phyloP scores from a whole-genome alignment of 2,113 vertebrate genomes.

The Numida meleagris region DNA sequence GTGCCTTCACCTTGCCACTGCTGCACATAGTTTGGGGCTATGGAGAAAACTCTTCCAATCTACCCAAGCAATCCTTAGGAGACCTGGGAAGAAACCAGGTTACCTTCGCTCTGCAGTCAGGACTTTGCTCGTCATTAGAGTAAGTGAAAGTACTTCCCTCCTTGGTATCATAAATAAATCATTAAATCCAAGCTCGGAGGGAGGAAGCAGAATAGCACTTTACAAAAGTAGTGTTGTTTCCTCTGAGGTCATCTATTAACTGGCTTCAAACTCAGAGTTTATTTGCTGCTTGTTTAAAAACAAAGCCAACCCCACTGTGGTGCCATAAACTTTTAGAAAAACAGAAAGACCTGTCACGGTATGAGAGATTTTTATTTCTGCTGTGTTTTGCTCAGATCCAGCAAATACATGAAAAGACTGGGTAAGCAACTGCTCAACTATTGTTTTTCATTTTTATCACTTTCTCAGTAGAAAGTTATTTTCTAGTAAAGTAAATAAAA shows the following conservation, averaged over 20 bases:
- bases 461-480: background rate
- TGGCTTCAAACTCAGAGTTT: conserved; percentile 15
- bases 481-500: background rate
- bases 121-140: background rate
- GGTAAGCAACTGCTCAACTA: background rate
- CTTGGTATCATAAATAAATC: conserved; percentile 32
- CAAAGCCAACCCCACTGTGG: background rate
- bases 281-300: conserved; percentile 29
- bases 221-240: background rate
- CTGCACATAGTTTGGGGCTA: background rate
- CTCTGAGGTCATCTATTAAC: background rate
- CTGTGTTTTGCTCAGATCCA: background rate
- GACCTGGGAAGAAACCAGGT: background rate
- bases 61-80: background rate
- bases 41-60: background rate
- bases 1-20: background rate
- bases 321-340: conserved; percentile 1
- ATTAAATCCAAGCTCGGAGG: background rate
- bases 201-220: conserved; percentile 9
- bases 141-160: conserved; percentile 23
- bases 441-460: conserved; percentile 10
- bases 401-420: background rate
- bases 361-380: background rate
- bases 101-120: background rate
- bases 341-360: background rate